A percentile compares a stretch with the other conserved stretches of the same genome.
Evolutionary conservation across 2,888 invertebrate genomes (phyloP).

Genomic region (Phorcus lineatus): DNA sequence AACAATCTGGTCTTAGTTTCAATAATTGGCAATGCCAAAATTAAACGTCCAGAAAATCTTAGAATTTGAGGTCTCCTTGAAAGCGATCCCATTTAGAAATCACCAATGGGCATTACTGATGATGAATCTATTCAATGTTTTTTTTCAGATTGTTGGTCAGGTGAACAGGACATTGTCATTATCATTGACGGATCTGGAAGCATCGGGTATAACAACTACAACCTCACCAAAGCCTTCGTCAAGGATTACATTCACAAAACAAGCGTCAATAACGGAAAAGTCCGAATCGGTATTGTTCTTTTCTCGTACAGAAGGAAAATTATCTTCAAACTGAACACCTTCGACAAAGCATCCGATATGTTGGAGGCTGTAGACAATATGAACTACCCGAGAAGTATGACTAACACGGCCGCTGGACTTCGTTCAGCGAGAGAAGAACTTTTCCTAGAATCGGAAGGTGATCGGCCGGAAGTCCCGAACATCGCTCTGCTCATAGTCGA

Average conservation of each 20-base stretch:
- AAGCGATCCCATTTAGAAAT: no score
- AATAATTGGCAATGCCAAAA: no score
- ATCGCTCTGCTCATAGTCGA: not conserved
- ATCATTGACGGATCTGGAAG: not conserved
- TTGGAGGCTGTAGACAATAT: not conserved
- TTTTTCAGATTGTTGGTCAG: no score
- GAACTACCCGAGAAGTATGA: not conserved
- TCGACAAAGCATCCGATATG: not conserved
- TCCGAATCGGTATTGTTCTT: not conserved
- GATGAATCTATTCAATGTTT: no score
- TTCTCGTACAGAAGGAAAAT: not conserved
- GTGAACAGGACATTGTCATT: not conserved
- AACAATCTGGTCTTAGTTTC: no score
- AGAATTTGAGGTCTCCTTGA: no score
- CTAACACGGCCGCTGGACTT: not conserved
- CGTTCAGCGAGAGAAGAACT: not conserved
- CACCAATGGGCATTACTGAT: no score
- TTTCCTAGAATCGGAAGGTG: not conserved
- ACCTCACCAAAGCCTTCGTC: not conserved
- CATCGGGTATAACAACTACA: not conserved
- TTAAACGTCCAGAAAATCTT: no score
- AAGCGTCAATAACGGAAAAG: not conserved
- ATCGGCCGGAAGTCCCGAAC: not conserved
- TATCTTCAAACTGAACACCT: not conserved
- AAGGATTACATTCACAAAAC: not conserved